phyloP scores from a whole-genome alignment of 1,140 invertebrate genomes.

The Potamilus streckersoni region DNA sequence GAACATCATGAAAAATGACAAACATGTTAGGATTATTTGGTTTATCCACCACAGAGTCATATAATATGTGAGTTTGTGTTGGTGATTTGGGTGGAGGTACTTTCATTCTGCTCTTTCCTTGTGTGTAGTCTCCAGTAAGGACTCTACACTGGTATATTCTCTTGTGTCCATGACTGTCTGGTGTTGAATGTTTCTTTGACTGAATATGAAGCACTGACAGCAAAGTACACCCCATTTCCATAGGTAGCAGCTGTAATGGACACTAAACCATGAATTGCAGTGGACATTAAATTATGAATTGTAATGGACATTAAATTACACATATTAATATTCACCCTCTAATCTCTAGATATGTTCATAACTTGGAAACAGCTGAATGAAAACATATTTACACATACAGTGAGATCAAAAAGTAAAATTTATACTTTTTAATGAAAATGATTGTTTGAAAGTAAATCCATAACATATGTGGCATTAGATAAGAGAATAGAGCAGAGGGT shows the following conservation, averaged over 20 bases:
- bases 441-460: too few species aligned
- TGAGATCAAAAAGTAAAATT: too few species aligned
- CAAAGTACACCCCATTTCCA: slow-evolving; percentile 46
- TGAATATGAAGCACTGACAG: slow-evolving; percentile 31
- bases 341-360: too few species aligned
- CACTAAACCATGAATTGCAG: too few species aligned
- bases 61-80: slow-evolving; percentile 8
- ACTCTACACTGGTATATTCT: slow-evolving; percentile 38
- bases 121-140: slow-evolving; percentile 31
- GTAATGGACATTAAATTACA: too few species aligned
- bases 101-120: slow-evolving; percentile 15
- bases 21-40: slow-evolving; percentile 32
- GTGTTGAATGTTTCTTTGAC: slow-evolving; percentile 19
- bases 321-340: too few species aligned
- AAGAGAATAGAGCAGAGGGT: too few species aligned
- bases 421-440: too few species aligned
- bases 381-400: too few species aligned
- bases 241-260: slow-evolving; percentile 19
- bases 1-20: slow-evolving; percentile 48
- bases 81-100: slow-evolving; percentile 29
- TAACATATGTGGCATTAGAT: too few species aligned
- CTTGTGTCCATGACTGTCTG: slow-evolving; percentile 15
- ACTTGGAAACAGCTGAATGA: too few species aligned
- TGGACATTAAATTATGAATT: too few species aligned
- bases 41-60: slow-evolving; percentile 45